phyloP scores from a whole-genome alignment of 1,140 invertebrate species.

The Scaptodrosophila lebanonensis region DNA sequence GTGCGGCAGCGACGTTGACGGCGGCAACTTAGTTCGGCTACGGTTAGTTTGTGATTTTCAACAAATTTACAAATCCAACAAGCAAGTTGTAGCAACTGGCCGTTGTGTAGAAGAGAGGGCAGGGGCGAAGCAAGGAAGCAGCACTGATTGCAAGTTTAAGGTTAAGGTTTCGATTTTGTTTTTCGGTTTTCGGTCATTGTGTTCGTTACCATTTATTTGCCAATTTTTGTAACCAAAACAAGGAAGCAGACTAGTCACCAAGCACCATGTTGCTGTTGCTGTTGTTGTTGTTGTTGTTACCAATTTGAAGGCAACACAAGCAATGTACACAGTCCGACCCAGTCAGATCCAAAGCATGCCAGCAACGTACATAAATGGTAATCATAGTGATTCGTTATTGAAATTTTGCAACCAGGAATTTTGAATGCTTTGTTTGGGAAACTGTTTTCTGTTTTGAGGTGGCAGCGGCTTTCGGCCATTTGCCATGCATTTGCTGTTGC shows the following conservation, averaged over 20 bases:
- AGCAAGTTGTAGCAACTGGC: conserved; percentile 3
- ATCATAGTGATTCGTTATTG: conserved; percentile 73
- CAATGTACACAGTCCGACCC: too few species aligned
- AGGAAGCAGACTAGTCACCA: conserved; percentile 55
- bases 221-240: conserved; percentile 26
- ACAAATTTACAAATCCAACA: conserved; percentile 54
- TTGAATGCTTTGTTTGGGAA: too few species aligned
- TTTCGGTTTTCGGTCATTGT: conserved; percentile 4
- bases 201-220: conserved; percentile 4
- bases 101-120: conserved; percentile 1
- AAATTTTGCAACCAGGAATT: conserved; percentile 45
- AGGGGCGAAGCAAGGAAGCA: conserved; percentile 8
- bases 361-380: conserved; percentile 52
- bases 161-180: conserved; percentile 70
- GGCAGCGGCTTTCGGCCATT: too few species aligned
- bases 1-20: conserved; percentile 22
- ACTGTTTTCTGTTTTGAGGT: too few species aligned
- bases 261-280: too few species aligned
- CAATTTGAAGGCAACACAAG: conserved; percentile 27
- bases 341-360: too few species aligned
- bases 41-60: conserved; percentile 40
- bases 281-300: conserved; percentile 15
- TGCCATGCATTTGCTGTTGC: too few species aligned
- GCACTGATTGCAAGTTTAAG: conserved; percentile 62
- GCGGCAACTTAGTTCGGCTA: not conserved